Evolutionary conservation across 2,113 vertebrate species (phyloP).

Genomic region (Hydrochoerus hydrochaeris): DNA sequence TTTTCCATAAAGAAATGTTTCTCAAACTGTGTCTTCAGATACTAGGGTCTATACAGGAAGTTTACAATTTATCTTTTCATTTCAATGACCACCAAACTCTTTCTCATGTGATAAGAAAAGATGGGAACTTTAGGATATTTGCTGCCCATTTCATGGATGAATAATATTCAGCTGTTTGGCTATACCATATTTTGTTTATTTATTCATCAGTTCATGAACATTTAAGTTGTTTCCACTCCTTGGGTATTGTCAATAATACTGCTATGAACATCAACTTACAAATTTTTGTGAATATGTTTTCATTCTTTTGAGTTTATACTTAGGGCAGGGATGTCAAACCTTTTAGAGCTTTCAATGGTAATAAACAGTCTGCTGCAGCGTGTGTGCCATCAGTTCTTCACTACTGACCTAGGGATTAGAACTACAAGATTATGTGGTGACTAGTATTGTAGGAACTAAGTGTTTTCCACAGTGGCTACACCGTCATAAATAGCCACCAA

Average conservation of each 20-base stretch:
- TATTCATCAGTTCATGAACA: constrained; percentile 1
- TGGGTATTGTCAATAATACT: background rate
- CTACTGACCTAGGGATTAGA: background rate
- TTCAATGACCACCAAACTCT: constrained; percentile 19
- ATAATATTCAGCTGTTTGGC: background rate
- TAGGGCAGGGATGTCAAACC: background rate
- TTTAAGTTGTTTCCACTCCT: constrained; percentile 10
- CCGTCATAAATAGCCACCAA: background rate
- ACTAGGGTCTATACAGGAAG: background rate
- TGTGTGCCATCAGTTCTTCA: background rate
- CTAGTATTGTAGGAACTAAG: background rate
- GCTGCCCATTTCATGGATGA: background rate
- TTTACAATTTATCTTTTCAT: constrained; percentile 21
- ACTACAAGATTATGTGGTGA: background rate
- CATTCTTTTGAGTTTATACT: background rate
- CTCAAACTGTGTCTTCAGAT: background rate
- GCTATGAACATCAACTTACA: background rate
- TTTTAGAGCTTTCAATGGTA: background rate
- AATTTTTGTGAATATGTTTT: constrained; percentile 20
- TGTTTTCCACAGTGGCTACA: background rate
- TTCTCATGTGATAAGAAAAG: constrained; percentile 3
- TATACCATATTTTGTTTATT: constrained; percentile 8
- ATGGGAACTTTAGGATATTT: background rate
- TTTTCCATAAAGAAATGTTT: background rate
- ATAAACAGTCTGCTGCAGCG: background rate